phyloP scores from a whole-genome alignment of 2,797 vertebrate genomes.

The Takifugu ocellatus region DNA sequence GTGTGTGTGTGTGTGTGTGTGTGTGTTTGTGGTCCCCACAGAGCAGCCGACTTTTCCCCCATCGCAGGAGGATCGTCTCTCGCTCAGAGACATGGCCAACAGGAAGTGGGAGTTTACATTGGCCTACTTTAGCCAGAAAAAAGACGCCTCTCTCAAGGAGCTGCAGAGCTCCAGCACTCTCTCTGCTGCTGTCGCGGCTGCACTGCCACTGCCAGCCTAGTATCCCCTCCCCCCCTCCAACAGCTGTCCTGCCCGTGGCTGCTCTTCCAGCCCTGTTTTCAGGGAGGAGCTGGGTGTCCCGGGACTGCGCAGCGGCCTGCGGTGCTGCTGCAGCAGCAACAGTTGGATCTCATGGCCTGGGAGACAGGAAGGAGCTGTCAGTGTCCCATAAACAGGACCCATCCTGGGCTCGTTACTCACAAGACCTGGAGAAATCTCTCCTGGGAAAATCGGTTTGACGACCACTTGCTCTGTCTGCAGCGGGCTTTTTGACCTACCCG shows the following conservation, averaged over 20 bases:
- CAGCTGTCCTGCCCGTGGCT: conserved; percentile 64
- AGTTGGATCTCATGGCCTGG: conserved; percentile 57
- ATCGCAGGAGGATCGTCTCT: conserved; percentile 76
- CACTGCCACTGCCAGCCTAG: conserved; percentile 37
- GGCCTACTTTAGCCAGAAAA: conserved; percentile 70
- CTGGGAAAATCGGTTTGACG: conserved; percentile 42
- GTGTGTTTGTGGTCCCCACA: conserved; percentile 62
- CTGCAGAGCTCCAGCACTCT: conserved; percentile 50
- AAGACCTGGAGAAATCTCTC: conserved; percentile 46
- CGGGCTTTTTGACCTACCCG: conserved; percentile 3
- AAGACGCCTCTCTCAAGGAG: conserved; percentile 50
- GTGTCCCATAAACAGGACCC: conserved; percentile 73
- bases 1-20: conserved; percentile 53
- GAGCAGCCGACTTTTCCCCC: conserved; percentile 64
- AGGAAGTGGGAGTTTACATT: conserved; percentile 82
- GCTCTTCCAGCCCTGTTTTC: conserved; percentile 41
- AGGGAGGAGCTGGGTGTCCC: conserved; percentile 59
- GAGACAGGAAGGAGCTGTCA: conserved; percentile 80
- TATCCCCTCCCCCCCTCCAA: conserved; percentile 48
- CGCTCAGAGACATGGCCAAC: conserved; percentile 72
- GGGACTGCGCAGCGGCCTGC: conserved; percentile 52
- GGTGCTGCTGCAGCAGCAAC: conserved; percentile 37
- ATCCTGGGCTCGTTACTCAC: conserved; percentile 65
- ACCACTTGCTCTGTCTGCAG: conserved; percentile 17
- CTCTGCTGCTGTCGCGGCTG: conserved; percentile 31